Evolutionary conservation across 2,888 invertebrate genomes (phyloP).

Genomic region (Chesias legatella): DNA sequence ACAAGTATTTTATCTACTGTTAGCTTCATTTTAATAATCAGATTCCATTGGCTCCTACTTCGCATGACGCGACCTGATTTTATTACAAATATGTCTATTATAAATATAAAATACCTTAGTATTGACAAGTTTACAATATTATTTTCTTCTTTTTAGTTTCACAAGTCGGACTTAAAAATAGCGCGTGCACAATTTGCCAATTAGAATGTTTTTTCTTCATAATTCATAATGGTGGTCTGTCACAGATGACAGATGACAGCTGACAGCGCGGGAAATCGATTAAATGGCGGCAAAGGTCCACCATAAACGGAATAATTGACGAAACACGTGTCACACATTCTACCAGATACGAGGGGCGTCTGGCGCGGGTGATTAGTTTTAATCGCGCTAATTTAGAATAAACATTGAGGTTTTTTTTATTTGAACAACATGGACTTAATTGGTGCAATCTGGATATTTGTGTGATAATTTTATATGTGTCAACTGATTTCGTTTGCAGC

Average conservation of each 20-base stretch:
- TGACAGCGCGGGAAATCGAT: slow-evolving; percentile 57
- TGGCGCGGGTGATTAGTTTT: slow-evolving; percentile 64
- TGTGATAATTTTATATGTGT: slow-evolving; percentile 23
- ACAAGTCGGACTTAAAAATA: too few relatives aligned
- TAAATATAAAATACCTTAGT: too few relatives aligned
- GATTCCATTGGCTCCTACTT: too few relatives aligned
- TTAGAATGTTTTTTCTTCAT: too few relatives aligned
- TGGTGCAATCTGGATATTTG: slow-evolving; percentile 44
- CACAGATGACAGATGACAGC: slow-evolving; percentile 40
- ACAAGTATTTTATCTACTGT: slow-evolving; percentile 1
- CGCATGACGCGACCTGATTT: too few relatives aligned
- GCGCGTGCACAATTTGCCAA: too few relatives aligned
- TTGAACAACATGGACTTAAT: slow-evolving; percentile 50
- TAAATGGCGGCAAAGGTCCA: slow-evolving; percentile 44
- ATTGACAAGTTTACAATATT: too few relatives aligned
- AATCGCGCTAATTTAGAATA: slow-evolving; percentile 60
- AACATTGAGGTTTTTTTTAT: slow-evolving; percentile 54
- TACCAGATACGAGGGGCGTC: slow-evolving; percentile 44
- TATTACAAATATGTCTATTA: too few relatives aligned
- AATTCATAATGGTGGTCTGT: too few relatives aligned
- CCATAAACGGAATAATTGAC: slow-evolving; percentile 68
- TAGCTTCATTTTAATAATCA: too few relatives aligned
- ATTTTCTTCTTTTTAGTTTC: too few relatives aligned
- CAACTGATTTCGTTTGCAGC: neutral
- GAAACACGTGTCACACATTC: slow-evolving; percentile 55